These are phyloP conservation scores for Desmodus rotundus DNA, from an alignment of 2,113 vertebrate genomes.

Conservation along the genomic window DNA sequence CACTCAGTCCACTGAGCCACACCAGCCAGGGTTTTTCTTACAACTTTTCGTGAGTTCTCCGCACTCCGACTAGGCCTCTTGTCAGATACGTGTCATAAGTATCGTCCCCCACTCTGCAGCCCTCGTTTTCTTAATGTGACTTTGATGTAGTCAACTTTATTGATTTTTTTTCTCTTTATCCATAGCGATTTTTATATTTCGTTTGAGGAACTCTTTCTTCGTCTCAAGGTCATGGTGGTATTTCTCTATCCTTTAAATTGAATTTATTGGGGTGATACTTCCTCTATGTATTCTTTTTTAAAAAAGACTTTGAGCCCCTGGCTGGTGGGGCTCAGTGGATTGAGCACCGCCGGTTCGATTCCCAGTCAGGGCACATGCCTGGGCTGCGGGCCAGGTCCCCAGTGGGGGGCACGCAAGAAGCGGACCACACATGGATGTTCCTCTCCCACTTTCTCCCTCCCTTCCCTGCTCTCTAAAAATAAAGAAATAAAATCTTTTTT, in stretches of 20 bases:
- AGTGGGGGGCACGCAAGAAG: too few species aligned
- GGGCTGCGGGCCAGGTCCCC: too few species aligned
- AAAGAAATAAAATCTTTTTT: too few species aligned
- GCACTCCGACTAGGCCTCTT: accelerated
- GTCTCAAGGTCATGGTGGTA: background rate
- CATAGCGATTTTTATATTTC: background rate
- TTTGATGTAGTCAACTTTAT: background rate
- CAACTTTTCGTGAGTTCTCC: accelerated
- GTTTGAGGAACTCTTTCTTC: background rate
- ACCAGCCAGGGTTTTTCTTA: too few species aligned
- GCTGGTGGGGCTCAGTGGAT: too few species aligned
- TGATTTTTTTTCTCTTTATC: background rate
- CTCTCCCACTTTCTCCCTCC: too few species aligned
- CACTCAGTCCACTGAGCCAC: too few species aligned
- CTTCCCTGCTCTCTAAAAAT: too few species aligned
- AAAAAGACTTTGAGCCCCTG: background rate
- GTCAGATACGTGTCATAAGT: background rate
- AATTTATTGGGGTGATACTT: too few species aligned
- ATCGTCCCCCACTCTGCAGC: accelerated
- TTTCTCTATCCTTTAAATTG: background rate
- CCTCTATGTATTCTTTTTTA: background rate
- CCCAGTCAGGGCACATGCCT: too few species aligned
- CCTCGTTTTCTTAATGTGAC: background rate
- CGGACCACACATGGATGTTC: too few species aligned
- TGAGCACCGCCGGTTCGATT: too few species aligned